Percentiles rank a stretch among this genome's conserved stretches.
Conservation (phyloP, 2,797 vertebrate species). For the Anguilla marmorata region DNA sequence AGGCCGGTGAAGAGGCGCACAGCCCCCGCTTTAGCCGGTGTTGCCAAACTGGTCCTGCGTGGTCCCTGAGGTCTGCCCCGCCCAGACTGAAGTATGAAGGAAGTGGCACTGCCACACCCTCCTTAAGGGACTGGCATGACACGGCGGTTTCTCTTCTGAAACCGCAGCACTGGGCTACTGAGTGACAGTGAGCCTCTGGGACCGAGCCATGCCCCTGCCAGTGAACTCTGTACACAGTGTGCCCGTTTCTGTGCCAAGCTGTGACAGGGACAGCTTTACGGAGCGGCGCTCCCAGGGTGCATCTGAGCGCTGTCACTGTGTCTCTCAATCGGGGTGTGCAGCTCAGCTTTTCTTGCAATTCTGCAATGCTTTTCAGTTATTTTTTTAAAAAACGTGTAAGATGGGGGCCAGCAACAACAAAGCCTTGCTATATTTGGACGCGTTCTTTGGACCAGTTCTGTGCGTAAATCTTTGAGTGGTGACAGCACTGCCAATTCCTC, state of each 20-base stretch:
- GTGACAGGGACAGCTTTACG: not conserved
- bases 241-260: not conserved
- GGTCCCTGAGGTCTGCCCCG: not conserved
- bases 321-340: not conserved
- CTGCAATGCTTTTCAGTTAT: not conserved
- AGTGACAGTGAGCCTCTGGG: not conserved
- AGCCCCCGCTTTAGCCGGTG: not conserved
- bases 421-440: slow-evolving; percentile 15
- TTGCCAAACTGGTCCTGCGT: not conserved
- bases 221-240: not conserved
- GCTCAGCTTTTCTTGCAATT: not conserved
- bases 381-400: not conserved
- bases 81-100: not conserved
- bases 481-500: not conserved
- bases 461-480: not conserved
- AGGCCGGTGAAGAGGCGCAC: not conserved
- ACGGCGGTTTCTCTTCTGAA: not conserved
- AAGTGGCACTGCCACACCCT: not conserved
- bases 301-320: not conserved
- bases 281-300: not conserved
- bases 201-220: not conserved
- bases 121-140: no score
- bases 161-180: not conserved
- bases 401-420: not conserved
- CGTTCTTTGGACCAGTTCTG: not conserved